Percentiles rank a stretch among this genome's conserved stretches.
phyloP scores from a whole-genome alignment of 2,888 invertebrate species.

The Megaustenia siamemsis region DNA sequence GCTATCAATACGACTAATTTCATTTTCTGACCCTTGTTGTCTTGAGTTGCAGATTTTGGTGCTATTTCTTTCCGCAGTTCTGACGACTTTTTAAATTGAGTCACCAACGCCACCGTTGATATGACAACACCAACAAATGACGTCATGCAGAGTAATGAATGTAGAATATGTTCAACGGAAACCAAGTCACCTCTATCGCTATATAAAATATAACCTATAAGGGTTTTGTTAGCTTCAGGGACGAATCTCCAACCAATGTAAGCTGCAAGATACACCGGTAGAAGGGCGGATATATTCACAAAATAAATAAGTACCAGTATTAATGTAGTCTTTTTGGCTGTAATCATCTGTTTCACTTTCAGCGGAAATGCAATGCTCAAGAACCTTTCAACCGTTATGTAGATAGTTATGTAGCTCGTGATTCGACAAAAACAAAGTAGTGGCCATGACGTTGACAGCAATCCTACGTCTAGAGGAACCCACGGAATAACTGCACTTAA shows the following conservation, averaged over 20 bases:
- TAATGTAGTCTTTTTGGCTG: background rate
- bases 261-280: conserved; percentile 4
- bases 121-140: background rate
- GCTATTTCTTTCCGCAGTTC: background rate
- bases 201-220: too few relatives aligned
- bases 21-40: conserved; percentile 6
- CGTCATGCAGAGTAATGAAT: too few relatives aligned
- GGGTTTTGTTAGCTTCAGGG: background rate
- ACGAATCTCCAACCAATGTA: conserved; percentile 1
- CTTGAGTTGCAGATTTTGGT: too few relatives aligned
- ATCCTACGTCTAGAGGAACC: background rate
- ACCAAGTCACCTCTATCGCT: background rate
- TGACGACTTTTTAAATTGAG: background rate
- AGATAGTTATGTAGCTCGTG: conserved; percentile 8
- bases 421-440: background rate
- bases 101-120: background rate
- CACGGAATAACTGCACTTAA: too few relatives aligned
- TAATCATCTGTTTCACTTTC: conserved; percentile 7
- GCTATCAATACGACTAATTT: too few relatives aligned
- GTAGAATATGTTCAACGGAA: background rate
- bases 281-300: background rate
- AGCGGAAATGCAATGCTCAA: conserved; percentile 21
- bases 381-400: conserved; percentile 19
- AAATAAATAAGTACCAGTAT: background rate
- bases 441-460: background rate